Evolutionary conservation across 2,113 vertebrate species (phyloP).

Genomic region (Corythoichthys haematopterus): DNA sequence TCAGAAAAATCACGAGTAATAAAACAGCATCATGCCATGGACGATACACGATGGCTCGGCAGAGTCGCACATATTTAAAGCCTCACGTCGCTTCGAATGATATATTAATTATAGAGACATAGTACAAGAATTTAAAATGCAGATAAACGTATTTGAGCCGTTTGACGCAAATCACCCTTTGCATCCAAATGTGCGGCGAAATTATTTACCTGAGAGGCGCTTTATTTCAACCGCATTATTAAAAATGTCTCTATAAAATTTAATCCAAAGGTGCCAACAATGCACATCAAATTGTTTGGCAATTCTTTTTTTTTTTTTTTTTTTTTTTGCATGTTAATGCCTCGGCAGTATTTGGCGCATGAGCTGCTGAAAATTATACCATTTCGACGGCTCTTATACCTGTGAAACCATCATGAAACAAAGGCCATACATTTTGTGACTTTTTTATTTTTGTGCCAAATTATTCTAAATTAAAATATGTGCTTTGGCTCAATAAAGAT

Average conservation of each 20-base stretch:
- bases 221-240: not conserved
- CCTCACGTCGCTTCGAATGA: constrained; percentile 53
- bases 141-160: constrained; percentile 18
- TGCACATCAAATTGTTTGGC: constrained; percentile 28
- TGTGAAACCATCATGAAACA: not conserved
- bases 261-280: constrained; percentile 25
- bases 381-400: not conserved
- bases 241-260: not conserved
- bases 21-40: constrained; percentile 70
- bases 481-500: not conserved
- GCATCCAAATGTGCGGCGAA: not conserved
- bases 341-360: too few species aligned
- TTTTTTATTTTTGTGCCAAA: not conserved
- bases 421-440: not conserved
- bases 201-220: not conserved
- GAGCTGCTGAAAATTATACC: not conserved
- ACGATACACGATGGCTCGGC: constrained; percentile 53
- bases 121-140: constrained; percentile 23
- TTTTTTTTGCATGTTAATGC: too few species aligned
- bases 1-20: constrained; percentile 66
- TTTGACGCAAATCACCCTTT: not conserved
- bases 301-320: constrained; percentile 17
- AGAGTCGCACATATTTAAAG: constrained; percentile 55
- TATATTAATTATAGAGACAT: constrained; percentile 33
- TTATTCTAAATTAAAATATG: not conserved